Conservation (phyloP, 2,888 invertebrate genomes). For the Encarsia formosa region DNA sequence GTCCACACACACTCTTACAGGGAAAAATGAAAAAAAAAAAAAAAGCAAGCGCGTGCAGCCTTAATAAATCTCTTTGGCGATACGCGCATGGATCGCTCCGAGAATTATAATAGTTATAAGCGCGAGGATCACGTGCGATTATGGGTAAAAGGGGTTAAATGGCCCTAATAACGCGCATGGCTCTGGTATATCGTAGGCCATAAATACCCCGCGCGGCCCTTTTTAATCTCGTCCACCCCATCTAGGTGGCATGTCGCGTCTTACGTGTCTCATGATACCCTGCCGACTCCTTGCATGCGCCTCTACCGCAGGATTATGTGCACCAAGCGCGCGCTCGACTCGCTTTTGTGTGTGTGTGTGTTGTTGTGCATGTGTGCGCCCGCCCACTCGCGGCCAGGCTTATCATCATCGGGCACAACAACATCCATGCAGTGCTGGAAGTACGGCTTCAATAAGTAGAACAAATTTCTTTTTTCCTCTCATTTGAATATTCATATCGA, state of each 20-base stretch:
- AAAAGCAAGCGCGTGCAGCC: neutral
- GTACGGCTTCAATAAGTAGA: no score
- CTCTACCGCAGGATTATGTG: slow-evolving; percentile 38
- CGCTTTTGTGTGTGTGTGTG: neutral
- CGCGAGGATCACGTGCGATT: slow-evolving; percentile 34
- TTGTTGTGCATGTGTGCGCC: neutral
- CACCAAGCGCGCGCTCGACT: slow-evolving; percentile 21
- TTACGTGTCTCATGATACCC: no score
- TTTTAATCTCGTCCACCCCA: slow-evolving; percentile 35
- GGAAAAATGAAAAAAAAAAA: neutral
- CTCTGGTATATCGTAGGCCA: slow-evolving; percentile 48
- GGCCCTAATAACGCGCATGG: slow-evolving; percentile 51
- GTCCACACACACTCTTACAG: neutral
- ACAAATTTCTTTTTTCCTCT: no score
- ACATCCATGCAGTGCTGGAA: no score
- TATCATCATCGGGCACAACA: no score
- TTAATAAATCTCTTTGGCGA: slow-evolving; percentile 12
- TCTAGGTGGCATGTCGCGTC: neutral
- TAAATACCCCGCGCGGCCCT: slow-evolving; percentile 48
- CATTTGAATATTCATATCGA: no score
- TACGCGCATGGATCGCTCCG: slow-evolving; percentile 1
- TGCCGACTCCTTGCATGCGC: no score
- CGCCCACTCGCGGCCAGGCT: no score
- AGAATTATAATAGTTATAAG: slow-evolving; percentile 21
- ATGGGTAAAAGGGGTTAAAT: slow-evolving; percentile 47